phyloP scores from a whole-genome alignment of 2,113 vertebrate genomes.

The Amphiprion ocellaris region DNA sequence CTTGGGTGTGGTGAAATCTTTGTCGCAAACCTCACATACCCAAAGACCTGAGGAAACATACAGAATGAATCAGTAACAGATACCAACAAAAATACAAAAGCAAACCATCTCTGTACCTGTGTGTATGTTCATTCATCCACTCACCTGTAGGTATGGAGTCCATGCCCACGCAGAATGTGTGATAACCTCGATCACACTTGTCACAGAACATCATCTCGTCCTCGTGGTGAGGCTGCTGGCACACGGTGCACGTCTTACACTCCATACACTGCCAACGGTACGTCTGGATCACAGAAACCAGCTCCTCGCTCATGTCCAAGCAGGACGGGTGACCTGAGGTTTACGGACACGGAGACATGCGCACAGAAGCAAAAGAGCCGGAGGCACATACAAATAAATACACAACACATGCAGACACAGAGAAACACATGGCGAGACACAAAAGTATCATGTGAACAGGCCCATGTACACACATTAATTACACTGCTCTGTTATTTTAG shows the following conservation, averaged over 20 bases:
- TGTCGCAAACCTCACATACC: slow-evolving; percentile 96
- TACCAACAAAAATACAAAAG: too few species aligned
- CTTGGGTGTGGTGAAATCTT: slow-evolving; percentile 88
- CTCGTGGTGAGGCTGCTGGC: slow-evolving; percentile 97
- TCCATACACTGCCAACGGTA: slow-evolving; percentile 99
- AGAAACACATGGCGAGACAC: slow-evolving; percentile 5
- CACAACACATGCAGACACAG: not conserved
- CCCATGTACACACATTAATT: not conserved
- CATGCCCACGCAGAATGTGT: slow-evolving; percentile 98
- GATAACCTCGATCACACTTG: slow-evolving; percentile 96
- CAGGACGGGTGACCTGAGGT: slow-evolving; percentile 96
- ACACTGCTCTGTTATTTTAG: not conserved
- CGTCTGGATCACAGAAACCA: slow-evolving; percentile 95
- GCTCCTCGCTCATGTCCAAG: slow-evolving; percentile 93
- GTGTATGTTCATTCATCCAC: slow-evolving; percentile 9
- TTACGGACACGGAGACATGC: not conserved
- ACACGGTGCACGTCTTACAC: slow-evolving; percentile 97
- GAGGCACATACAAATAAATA: slow-evolving; percentile 11
- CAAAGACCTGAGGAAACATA: slow-evolving; percentile 89
- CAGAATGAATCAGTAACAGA: not conserved
- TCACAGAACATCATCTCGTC: slow-evolving; percentile 99
- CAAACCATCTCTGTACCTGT: not conserved
- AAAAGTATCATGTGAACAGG: slow-evolving; percentile 4
- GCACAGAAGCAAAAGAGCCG: slow-evolving; percentile 9
- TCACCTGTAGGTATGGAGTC: slow-evolving; percentile 94